Evolutionary conservation across 2,888 invertebrate genomes (phyloP), one percentile per base, ranked within the genome.

Genomic region (Bugulina stolonifera): DNA sequence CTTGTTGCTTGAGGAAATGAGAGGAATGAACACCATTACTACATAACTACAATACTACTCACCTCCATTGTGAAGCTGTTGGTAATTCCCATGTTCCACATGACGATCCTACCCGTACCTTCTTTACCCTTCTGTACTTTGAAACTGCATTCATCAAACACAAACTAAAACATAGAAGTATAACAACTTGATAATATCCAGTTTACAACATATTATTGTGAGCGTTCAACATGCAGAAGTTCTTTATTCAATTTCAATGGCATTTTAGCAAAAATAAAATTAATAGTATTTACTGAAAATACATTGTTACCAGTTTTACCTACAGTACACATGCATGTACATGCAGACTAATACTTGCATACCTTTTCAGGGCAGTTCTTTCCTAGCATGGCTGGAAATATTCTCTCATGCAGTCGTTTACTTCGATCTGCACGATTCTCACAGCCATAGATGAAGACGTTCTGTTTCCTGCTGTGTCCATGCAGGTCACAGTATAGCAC

Each of bases 61-160:
- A 82, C 82, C 80, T 96, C 96, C 89, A 96, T 89, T 1, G 95
- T 96, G 82, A 93, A 96, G 84, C 94, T 95, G 80, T 95, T 94
- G 73, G 91, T 90, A 69, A 95, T 92, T 32, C 95, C 95, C 88
- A 95, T 89, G 88, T 94, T 91, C 94, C 94, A 95, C 79, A 94
- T 91, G 0, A 95, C 94, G 10, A 96, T 92, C 73, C 96, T 87
- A 3, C 95, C 95, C 0, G 95, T 95, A 1, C 95, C 95, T 86
- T 95, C 95, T 86, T 95, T 95, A 79, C 91, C 91, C 76, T 93
- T 90, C 84, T 95, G 94, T 77, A 96, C 90, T 81, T 93, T 90
- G 84, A 95, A 96, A 86, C 93, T 94, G 85, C 95, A 96, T 81
- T 90, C 91, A 86, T 94, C 93, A 84, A 93, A 96, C 18, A 92